Base-by-base conservation (phyloP, 2,797 vertebrate genomes). In the Denticeps clupeoides region DNA sequence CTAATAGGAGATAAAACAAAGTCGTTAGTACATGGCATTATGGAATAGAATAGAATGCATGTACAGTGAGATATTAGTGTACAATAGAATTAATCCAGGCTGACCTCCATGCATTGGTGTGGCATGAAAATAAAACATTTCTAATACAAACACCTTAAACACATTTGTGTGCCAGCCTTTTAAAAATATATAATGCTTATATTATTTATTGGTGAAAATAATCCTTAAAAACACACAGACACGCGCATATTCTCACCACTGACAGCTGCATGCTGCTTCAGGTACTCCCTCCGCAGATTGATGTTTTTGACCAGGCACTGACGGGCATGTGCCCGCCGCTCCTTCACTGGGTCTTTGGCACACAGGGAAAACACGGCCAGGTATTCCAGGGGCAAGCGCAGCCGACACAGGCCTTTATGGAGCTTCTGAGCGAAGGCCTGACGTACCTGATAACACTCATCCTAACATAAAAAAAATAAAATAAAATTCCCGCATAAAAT, bases 291-390 rank as follows among this genome's bases (percentile, higher is more conserved):
- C 48, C 93, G 83, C 50, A 99, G 86, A 65, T 93, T 96, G 72
- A 99, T 91, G 60, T 98, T 99, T 71, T 97, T 97, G 67, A 92
- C 89, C 71, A 99, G 83, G 67, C 93, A 97, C 71, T 97, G 93
- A 55, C 93, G 88, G 32, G 93, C 95, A 19, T 98, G 92, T 32
- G 95, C 95, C 73, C 92, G 75, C 62, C 92, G 79, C 73, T 99
- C 93, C 64, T 98, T 97, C 23, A 97, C 90, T 0, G 95, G 93
- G 60, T 98, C 95, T 78, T 97, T 98, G 71, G 95, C 93, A 64
- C 93, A 97, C 46, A 99, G 69, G 21, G 92, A 91, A 45, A 94
- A 99, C 69, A 97, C 87, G 1, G 91, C 93, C 88, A 99, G 90
- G 74, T 99, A 98, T 57, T 98, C 93, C 46, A 98, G 80, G 1